Evolutionary conservation across 2,888 invertebrate genomes (phyloP).

Genomic region (Aphodius sticticus): DNA sequence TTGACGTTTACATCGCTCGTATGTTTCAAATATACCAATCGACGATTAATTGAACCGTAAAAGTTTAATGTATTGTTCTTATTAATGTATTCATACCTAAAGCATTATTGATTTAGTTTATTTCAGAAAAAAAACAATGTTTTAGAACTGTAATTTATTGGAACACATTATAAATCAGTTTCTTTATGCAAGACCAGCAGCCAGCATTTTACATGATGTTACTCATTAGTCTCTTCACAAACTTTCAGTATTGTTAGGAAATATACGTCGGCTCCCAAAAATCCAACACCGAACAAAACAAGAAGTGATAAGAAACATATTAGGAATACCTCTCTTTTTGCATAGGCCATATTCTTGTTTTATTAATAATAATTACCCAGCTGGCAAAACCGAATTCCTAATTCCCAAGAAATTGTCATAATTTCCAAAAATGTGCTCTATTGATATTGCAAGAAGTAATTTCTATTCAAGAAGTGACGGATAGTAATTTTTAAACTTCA

Average conservation of each 20-base stretch:
- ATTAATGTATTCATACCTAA: neutral
- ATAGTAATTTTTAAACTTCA: neutral
- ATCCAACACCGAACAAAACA: neutral
- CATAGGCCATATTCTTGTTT: neutral
- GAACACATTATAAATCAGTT: neutral
- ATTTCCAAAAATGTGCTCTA: neutral
- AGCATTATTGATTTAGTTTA: neutral
- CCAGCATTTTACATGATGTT: neutral
- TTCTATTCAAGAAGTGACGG: neutral
- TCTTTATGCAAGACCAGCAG: neutral
- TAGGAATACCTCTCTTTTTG: neutral
- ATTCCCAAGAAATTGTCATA: neutral
- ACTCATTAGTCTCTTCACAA: neutral
- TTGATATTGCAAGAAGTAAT: neutral
- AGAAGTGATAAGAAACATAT: neutral
- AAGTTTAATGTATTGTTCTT: neutral
- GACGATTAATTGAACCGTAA: neutral
- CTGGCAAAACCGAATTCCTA: neutral
- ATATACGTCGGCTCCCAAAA: neutral
- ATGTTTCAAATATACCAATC: neutral
- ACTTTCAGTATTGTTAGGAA: neutral
- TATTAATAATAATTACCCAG: neutral
- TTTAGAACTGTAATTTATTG: neutral
- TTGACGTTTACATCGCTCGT: neutral
- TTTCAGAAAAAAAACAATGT: neutral